These are phyloP conservation scores for Syrrhaptes paradoxus DNA, from an alignment of 2,113 vertebrate species.

Conservation along the genomic window DNA sequence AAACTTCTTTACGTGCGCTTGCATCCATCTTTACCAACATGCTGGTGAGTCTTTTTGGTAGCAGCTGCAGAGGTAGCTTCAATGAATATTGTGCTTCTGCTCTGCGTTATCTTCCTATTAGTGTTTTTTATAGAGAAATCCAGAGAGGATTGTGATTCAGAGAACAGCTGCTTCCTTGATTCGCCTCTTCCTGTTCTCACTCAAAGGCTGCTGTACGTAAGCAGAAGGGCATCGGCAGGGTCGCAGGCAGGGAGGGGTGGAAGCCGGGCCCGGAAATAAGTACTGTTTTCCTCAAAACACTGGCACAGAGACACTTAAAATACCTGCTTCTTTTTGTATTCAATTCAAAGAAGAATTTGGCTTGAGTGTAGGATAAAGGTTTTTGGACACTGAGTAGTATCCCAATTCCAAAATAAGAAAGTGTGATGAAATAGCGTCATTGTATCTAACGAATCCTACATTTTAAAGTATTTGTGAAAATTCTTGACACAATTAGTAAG, in stretches of 20 bases:
- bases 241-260: background rate
- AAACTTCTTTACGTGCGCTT: background rate
- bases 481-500: background rate
- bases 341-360: background rate
- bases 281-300: background rate
- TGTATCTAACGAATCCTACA: background rate
- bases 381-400: background rate
- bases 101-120: background rate
- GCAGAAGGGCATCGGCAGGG: background rate
- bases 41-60: background rate
- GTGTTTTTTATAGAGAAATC: background rate
- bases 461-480: background rate
- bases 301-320: background rate
- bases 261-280: background rate
- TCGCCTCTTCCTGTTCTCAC: conserved; percentile 31
- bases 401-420: background rate
- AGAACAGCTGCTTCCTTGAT: conserved; percentile 56
- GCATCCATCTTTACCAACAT: background rate
- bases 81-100: background rate
- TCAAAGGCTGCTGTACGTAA: background rate
- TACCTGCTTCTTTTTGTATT: background rate
- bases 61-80: background rate
- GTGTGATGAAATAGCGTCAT: background rate
- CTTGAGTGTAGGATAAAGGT: background rate
- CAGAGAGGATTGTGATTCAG: conserved; percentile 57